Evolutionary conservation across 2,888 invertebrate genomes (phyloP).

Genomic region (Tinea trinotella): DNA sequence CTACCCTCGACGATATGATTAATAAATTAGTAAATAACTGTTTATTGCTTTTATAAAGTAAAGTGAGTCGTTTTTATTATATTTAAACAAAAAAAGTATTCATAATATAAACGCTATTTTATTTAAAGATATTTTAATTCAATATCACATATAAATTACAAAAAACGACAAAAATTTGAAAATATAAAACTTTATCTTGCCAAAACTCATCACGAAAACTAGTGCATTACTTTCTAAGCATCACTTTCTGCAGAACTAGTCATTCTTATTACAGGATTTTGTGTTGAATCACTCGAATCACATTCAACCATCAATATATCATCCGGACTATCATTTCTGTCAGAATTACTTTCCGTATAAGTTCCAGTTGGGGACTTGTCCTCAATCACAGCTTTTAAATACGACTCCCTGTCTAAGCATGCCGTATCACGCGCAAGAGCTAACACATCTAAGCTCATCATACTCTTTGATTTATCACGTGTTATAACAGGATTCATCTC

Average conservation of each 20-base stretch:
- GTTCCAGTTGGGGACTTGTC: conserved; percentile 62
- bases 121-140: neutral
- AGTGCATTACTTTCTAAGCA: conserved; percentile 25
- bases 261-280: conserved; percentile 64
- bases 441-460: conserved; percentile 63
- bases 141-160: neutral
- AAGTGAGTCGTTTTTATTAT: no score
- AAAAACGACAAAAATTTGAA: neutral
- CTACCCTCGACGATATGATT: no score
- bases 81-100: neutral
- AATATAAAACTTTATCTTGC: neutral
- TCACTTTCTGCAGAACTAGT: conserved; percentile 59
- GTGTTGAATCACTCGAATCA: conserved; percentile 60
- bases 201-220: no score
- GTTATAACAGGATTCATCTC: conserved; percentile 50
- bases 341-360: conserved; percentile 62
- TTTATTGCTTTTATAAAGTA: neutral
- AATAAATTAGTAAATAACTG: neutral
- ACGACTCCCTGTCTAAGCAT: conserved; percentile 57
- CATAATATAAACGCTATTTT: neutral
- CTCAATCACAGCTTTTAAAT: conserved; percentile 62
- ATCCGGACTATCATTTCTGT: conserved; percentile 60
- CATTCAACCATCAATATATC: conserved; percentile 65
- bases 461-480: conserved; percentile 58
- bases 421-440: conserved; percentile 55